A percentile compares a stretch with the other conserved stretches of the same genome.
Evolutionary conservation across 1,140 invertebrate species (phyloP).

Genomic region (Musca domestica): DNA sequence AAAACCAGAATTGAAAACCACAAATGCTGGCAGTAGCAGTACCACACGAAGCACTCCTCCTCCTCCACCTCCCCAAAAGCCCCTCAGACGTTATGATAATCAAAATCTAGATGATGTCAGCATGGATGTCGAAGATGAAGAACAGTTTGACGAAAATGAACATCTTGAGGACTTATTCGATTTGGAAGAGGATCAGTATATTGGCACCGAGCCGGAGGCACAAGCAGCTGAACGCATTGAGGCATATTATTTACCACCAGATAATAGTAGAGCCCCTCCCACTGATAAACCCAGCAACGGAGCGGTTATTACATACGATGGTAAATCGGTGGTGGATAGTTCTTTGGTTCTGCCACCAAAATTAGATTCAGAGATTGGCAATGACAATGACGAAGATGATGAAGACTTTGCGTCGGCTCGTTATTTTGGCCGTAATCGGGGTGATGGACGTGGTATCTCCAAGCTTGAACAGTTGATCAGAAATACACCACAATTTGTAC

Average conservation of each 20-base stretch:
- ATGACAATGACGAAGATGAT: conserved; percentile 46
- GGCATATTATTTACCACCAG: conserved; percentile 68
- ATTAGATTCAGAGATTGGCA: conserved; percentile 25
- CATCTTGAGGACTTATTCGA: conserved; percentile 6
- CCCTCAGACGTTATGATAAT: background rate
- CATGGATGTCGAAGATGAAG: background rate
- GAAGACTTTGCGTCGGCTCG: conserved; percentile 50
- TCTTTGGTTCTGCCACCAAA: conserved; percentile 61
- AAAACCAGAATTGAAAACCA: too few species aligned
- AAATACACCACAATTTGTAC: conserved; percentile 68
- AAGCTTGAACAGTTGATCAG: conserved; percentile 61
- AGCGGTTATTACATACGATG: conserved; percentile 70
- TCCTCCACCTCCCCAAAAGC: too few species aligned
- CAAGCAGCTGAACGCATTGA: conserved; percentile 70
- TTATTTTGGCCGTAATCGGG: conserved; percentile 37
- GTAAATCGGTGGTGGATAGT: conserved; percentile 66
- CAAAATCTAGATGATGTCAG: conserved; percentile 1
- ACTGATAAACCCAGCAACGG: conserved; percentile 50
- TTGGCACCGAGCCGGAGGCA: conserved; percentile 59
- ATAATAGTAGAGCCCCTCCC: conserved; percentile 54
- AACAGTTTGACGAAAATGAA: conserved; percentile 24
- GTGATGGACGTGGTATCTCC: conserved; percentile 58
- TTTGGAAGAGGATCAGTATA: conserved; percentile 46
- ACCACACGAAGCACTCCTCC: too few species aligned
- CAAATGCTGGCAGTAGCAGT: too few species aligned